These are phyloP conservation scores for Poeciliopsis turrubarensis DNA, from an alignment of 2,113 vertebrate species.

Conservation along the genomic window DNA sequence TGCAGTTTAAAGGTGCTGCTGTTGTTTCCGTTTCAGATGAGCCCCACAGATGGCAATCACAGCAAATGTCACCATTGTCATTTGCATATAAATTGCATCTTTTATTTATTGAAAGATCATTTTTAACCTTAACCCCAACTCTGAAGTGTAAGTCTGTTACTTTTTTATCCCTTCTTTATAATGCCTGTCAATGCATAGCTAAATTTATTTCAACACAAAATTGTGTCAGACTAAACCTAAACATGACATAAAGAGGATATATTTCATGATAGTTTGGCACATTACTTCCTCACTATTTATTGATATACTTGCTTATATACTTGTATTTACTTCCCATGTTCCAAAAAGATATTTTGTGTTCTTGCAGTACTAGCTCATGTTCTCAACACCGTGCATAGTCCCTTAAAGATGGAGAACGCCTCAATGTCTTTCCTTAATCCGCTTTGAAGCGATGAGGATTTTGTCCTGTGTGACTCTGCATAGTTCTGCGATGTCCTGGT, in stretches of 20 bases:
- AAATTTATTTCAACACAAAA: background rate
- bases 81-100: constrained; percentile 76
- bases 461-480: constrained; percentile 26
- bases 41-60: constrained; percentile 60
- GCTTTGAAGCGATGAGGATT: constrained; percentile 25
- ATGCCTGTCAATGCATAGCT: background rate
- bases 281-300: too few species aligned
- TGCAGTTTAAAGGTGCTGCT: constrained; percentile 39
- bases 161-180: background rate
- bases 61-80: constrained; percentile 63
- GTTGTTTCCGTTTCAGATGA: constrained; percentile 41
- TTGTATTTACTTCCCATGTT: too few species aligned
- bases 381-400: constrained; percentile 33
- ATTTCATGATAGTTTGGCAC: background rate
- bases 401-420: constrained; percentile 47
- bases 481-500: constrained; percentile 14
- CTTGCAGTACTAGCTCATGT: constrained; percentile 17
- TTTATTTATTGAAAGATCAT: constrained; percentile 56
- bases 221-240: background rate
- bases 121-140: constrained; percentile 38
- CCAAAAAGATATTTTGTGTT: background rate
- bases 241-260: background rate
- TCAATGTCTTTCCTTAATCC: constrained; percentile 59
- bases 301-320: too few species aligned
- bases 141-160: constrained; percentile 38